A percentile compares a stretch with the other conserved stretches of the same genome.
Evolutionary conservation across 2,113 vertebrate genomes (phyloP).

Genomic region (Grammomys dolichurus): DNA sequence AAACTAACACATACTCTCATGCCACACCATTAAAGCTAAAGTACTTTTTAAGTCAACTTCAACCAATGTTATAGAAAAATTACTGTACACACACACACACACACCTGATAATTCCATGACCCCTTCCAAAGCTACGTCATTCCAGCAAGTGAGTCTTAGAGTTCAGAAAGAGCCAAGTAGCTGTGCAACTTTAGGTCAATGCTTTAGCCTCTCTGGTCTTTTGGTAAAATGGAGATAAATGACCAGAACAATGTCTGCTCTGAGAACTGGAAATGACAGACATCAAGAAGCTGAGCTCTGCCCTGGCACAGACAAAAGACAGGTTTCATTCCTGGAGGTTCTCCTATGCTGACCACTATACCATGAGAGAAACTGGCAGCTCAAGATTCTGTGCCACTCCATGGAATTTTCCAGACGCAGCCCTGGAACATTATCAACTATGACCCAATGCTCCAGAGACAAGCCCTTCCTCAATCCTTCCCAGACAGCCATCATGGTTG

Average conservation of each 20-base stretch:
- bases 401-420: constrained; percentile 46
- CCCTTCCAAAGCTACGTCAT: neutral
- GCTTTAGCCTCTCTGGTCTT: constrained; percentile 37
- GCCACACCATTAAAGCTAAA: neutral
- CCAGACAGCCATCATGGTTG: neutral
- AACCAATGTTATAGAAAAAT: neutral
- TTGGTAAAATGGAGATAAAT: constrained; percentile 30
- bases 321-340: constrained; percentile 17
- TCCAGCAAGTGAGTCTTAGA: neutral
- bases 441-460: neutral
- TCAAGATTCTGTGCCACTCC: neutral
- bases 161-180: neutral
- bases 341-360: neutral
- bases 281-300: neutral
- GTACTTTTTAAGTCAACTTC: constrained; percentile 30
- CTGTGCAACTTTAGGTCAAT: neutral
- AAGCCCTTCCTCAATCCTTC: constrained; percentile 17
- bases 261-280: constrained; percentile 5
- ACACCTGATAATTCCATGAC: neutral
- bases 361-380: neutral
- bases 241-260: neutral
- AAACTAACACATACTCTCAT: neutral
- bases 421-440: neutral
- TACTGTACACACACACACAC: too few species aligned
- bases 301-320: neutral